phyloP scores from a whole-genome alignment of 2,113 vertebrate species.

The Rhinogobius similis region DNA sequence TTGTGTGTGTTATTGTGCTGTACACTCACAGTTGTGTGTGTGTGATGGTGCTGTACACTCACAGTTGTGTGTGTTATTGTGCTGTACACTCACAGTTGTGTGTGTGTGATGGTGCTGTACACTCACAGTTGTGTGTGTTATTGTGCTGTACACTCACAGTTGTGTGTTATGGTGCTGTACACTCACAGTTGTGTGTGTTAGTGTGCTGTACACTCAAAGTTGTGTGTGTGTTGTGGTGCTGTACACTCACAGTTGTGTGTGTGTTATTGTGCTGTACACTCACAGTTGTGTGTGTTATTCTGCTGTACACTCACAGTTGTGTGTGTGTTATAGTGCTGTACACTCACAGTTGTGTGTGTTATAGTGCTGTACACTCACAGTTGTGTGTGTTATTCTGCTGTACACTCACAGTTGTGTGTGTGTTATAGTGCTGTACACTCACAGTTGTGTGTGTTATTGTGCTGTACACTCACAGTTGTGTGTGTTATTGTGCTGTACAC shows the following conservation, averaged over 20 bases:
- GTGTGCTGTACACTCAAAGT: no score
- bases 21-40: no score
- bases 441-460: not conserved
- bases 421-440: not conserved
- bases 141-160: not conserved
- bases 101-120: no score
- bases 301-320: no score
- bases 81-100: not conserved
- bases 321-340: not conserved
- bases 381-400: constrained; percentile 8
- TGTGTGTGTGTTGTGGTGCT: not conserved
- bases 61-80: not conserved
- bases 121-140: no score
- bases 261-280: not conserved
- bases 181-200: not conserved
- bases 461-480: not conserved
- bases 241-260: not conserved
- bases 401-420: no score
- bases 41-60: not conserved
- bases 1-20: constrained; percentile 8
- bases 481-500: no score
- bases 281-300: not conserved
- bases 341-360: not conserved
- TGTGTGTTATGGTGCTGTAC: not conserved
- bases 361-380: no score